Evolutionary conservation across 1,140 invertebrate genomes (phyloP).

Genomic region (Chlorops oryzae): DNA sequence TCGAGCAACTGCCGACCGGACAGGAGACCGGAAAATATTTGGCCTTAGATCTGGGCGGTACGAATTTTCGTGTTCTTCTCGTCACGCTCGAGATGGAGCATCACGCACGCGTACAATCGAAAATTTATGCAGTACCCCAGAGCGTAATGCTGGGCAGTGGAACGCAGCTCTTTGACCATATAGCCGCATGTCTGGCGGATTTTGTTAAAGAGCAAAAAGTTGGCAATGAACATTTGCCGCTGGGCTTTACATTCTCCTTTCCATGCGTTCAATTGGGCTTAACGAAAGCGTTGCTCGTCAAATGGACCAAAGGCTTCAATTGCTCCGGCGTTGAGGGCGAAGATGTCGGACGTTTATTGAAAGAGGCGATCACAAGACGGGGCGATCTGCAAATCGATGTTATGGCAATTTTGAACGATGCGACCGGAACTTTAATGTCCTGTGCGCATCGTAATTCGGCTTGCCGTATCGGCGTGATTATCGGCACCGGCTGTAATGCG

Average conservation of each 20-base stretch:
- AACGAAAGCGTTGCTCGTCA: constrained; percentile 78
- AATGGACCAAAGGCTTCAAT: constrained; percentile 97
- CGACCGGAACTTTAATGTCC: constrained; percentile 95
- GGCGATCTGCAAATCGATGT: constrained; percentile 79
- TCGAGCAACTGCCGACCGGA: constrained; percentile 92
- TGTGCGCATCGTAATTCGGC: constrained; percentile 88
- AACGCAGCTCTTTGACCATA: constrained; percentile 93
- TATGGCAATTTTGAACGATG: constrained; percentile 94
- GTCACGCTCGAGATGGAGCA: constrained; percentile 78
- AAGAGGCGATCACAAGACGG: constrained; percentile 74
- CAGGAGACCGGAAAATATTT: constrained; percentile 94
- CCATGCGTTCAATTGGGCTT: constrained; percentile 87
- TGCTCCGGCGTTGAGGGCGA: constrained; percentile 81
- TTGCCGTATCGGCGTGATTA: constrained; percentile 56
- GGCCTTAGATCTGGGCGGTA: constrained; percentile 95
- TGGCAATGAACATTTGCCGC: constrained; percentile 69
- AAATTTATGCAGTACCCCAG: constrained; percentile 93
- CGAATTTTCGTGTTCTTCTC: constrained; percentile 94
- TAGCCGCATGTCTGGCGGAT: constrained; percentile 89
- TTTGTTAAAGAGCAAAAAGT: constrained; percentile 82
- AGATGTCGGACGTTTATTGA: constrained; percentile 81
- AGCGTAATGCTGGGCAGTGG: constrained; percentile 89
- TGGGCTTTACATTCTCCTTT: constrained; percentile 99
- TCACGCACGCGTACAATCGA: constrained; percentile 87
- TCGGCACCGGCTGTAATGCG: constrained; percentile 91